These are phyloP conservation scores for Mythimna vitellina DNA, from an alignment of 2,888 invertebrate species.

Conservation along the genomic window DNA sequence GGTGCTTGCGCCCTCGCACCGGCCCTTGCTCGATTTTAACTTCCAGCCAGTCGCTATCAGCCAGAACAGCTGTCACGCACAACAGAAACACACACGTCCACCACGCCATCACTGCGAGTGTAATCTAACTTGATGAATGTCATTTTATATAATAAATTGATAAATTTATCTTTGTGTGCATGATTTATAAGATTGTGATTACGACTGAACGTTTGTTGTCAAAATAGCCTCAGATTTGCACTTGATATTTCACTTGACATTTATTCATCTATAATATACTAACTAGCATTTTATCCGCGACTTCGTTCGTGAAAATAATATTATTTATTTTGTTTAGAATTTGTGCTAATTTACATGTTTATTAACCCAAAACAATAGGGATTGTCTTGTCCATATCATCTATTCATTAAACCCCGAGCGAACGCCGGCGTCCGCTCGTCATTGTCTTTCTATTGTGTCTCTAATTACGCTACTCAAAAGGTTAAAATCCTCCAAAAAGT, in stretches of 20 bases:
- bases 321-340: too few relatives aligned
- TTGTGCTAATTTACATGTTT: too few relatives aligned
- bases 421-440: too few relatives aligned
- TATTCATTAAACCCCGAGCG: too few relatives aligned
- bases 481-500: too few relatives aligned
- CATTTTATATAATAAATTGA: neutral
- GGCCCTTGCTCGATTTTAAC: constrained; percentile 68
- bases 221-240: neutral
- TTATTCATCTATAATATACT: neutral
- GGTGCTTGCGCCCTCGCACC: constrained; percentile 69
- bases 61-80: constrained; percentile 8
- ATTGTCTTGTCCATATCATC: too few relatives aligned
- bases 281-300: too few relatives aligned
- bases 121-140: neutral
- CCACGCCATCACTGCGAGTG: constrained; percentile 28
- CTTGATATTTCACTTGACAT: neutral
- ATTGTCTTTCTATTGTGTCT: too few relatives aligned
- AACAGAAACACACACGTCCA: constrained; percentile 16
- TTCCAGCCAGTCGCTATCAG: constrained; percentile 46
- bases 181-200: neutral
- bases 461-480: too few relatives aligned
- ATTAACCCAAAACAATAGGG: too few relatives aligned
- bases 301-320: too few relatives aligned
- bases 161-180: neutral
- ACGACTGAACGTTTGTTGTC: neutral